Base-by-base conservation (phyloP, 92 coral and sea anemone genomes). In the Hydrozoanthus gracilis region DNA sequence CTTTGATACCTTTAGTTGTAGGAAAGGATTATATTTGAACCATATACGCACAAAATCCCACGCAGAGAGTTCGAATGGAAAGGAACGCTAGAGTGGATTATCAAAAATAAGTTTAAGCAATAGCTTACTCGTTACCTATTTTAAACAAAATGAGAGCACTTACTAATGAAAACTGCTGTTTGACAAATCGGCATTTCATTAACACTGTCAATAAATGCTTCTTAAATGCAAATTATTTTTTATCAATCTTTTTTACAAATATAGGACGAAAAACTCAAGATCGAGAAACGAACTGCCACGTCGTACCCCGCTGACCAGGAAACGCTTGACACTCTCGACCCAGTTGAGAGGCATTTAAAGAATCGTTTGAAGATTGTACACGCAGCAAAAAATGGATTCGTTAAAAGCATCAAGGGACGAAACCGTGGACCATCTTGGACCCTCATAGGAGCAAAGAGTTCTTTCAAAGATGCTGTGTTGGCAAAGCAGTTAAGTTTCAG, bases 221-320 rank as follows among this genome's bases (percentile, higher is more conserved):
- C 39, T 27, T 27, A 27, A 27, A 27, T 27, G 39, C 39, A 27
- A 27, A 27, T 27, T 27, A 27, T 27, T 27, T 27, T 27, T 27
- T 27, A 27, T 27, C 39, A 2, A 27, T 27, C 39, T 27, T 27
- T 27, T 27, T 27, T 27, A 27, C 39, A 27, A 27, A 27, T 27
- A 27, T 46, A 77, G 83, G 83, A 77, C 44, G 68, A 77, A 77
- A 77, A 77, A 51, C 83, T 77, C 69, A 77, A 77, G 20, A 56
- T 77, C 61, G 83, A 77, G 67, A 77, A 77, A 44, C 51, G 52
- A 54, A 77, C 83, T 35, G 83, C 83, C 27, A 77, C 44, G 45
- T 35, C 60, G 17, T 77, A 77, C 67, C 55, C 51, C 51, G 83
- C 83, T 77, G 83, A 77, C 70, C 54, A 77, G 35, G 68, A 77